A percentile compares a stretch with the other conserved stretches of the same genome.
Evolutionary conservation across 2,888 invertebrate genomes (phyloP).

Genomic region (Cosmopolites sordidus): DNA sequence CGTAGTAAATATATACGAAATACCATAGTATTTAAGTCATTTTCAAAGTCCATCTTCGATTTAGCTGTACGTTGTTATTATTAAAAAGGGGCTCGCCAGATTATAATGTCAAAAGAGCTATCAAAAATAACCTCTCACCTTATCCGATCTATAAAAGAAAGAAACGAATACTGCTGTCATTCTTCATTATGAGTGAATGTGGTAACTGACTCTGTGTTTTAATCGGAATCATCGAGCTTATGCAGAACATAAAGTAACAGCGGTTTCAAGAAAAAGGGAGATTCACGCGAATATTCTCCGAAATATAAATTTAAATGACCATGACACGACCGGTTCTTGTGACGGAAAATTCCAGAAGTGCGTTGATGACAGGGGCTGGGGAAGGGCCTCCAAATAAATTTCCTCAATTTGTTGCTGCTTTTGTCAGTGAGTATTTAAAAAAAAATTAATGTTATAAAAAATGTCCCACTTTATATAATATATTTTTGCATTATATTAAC

Average conservation of each 20-base stretch:
- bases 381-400: conserved; percentile 29
- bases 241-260: no score
- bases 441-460: no score
- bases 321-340: conserved; percentile 32
- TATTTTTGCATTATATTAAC: no score
- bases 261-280: neutral
- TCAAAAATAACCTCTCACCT: neutral
- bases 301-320: neutral
- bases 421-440: conserved; percentile 39
- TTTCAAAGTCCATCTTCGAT: neutral
- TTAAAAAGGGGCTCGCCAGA: neutral
- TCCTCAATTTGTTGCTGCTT: conserved; percentile 38
- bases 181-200: no score
- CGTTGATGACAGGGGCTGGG: conserved; percentile 26
- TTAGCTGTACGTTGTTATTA: neutral
- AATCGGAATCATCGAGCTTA: no score
- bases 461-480: no score
- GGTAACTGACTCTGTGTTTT: no score
- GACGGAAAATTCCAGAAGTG: conserved; percentile 34
- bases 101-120: neutral
- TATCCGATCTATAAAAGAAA: neutral
- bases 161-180: neutral
- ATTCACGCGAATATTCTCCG: no score
- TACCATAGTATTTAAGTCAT: no score
- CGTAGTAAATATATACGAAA: no score